phyloP scores from a whole-genome alignment of 2,113 vertebrate genomes.

The Triplophysa tibetana region DNA sequence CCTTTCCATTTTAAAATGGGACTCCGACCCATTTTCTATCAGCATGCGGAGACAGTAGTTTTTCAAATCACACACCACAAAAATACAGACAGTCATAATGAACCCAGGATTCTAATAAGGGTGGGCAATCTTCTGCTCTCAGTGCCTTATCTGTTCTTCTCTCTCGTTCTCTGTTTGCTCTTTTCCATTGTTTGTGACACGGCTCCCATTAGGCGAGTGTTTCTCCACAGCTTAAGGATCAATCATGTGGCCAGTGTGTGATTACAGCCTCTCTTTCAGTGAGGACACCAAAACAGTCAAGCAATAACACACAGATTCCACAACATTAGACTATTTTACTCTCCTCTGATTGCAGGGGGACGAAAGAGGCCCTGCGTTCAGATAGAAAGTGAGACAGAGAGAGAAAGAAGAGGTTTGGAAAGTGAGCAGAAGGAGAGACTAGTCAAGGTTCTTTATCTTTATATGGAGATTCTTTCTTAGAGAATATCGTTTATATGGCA shows the following conservation, averaged over 20 bases:
- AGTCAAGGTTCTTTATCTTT: not conserved
- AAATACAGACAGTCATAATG: slow-evolving; percentile 58
- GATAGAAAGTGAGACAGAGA: not conserved
- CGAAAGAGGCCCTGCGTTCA: slow-evolving; percentile 4
- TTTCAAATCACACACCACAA: slow-evolving; percentile 50
- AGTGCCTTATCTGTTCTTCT: slow-evolving; percentile 21
- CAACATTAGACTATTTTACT: slow-evolving; percentile 19
- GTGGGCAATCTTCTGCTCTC: slow-evolving; percentile 44
- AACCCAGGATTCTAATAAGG: slow-evolving; percentile 67
- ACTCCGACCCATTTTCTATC: slow-evolving; percentile 30
- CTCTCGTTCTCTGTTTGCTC: slow-evolving; percentile 29
- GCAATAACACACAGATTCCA: slow-evolving; percentile 38
- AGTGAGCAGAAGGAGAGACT: not conserved
- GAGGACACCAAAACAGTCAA: slow-evolving; percentile 41
- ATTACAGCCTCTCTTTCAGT: slow-evolving; percentile 52
- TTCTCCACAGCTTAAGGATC: slow-evolving; percentile 56
- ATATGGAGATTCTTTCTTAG: too few relatives aligned
- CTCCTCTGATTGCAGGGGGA: slow-evolving; percentile 38
- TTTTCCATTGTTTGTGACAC: slow-evolving; percentile 21
- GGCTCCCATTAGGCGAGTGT: slow-evolving; percentile 50
- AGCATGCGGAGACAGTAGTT: slow-evolving; percentile 44
- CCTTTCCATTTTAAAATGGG: not conserved
- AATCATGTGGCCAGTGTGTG: slow-evolving; percentile 53
- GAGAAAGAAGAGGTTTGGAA: slow-evolving; percentile 2
- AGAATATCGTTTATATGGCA: not conserved